Conservation (phyloP, 2,113 vertebrate species). For the Choloepus hoffmanni region DNA sequence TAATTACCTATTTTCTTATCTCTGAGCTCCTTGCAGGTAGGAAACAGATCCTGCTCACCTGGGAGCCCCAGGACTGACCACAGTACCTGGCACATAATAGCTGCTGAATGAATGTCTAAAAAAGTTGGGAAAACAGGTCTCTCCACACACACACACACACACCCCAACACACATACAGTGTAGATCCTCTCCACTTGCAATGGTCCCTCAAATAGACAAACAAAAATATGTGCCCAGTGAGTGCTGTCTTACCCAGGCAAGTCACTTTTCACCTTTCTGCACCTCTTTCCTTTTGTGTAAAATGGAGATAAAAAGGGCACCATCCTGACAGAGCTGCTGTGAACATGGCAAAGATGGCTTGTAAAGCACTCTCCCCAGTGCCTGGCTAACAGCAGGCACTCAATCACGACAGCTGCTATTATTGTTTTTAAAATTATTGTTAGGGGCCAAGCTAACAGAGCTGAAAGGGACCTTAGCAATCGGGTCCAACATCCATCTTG, state of each 20-base stretch:
- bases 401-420: fast-evolving
- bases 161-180: no score
- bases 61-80: not conserved
- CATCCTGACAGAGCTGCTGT: not conserved
- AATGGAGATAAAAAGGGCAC: not conserved
- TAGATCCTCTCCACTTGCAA: not conserved
- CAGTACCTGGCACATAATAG: not conserved
- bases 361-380: not conserved
- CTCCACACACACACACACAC: not conserved
- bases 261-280: not conserved
- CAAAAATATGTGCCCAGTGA: not conserved
- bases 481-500: not conserved
- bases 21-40: not conserved
- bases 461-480: not conserved
- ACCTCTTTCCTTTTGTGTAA: not conserved
- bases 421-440: not conserved
- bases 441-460: not conserved
- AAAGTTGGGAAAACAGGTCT: not conserved
- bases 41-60: not conserved
- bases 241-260: not conserved
- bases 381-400: not conserved
- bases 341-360: fast-evolving
- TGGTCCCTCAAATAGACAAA: not conserved
- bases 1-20: not conserved
- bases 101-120: not conserved